Conservation (phyloP, 2,888 invertebrate genomes). For the Chrysotoxum bicinctum region DNA sequence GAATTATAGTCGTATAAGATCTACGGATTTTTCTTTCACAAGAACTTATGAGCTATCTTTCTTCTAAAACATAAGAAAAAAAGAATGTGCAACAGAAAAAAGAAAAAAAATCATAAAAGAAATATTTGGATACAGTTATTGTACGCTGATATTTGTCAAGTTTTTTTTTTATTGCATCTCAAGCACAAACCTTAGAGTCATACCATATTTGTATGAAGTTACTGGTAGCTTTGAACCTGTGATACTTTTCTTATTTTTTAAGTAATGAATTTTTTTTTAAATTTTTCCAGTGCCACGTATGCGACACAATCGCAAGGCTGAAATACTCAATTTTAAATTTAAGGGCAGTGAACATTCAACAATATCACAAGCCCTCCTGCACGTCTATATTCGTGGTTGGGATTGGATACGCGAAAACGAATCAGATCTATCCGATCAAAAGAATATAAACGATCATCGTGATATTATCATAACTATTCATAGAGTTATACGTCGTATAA, state of each 20-base stretch:
- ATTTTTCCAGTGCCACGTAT: conserved; percentile 76
- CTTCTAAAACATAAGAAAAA: too few relatives aligned
- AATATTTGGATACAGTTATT: too few relatives aligned
- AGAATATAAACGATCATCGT: conserved; percentile 59
- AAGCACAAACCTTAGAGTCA: too few relatives aligned
- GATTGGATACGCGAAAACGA: conserved; percentile 78
- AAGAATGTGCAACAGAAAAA: too few relatives aligned
- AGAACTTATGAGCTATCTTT: too few relatives aligned
- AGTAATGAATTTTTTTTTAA: background rate
- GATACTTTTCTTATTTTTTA: background rate
- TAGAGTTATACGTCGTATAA: conserved; percentile 75
- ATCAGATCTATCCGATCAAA: conserved; percentile 73
- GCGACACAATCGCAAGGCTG: conserved; percentile 78
- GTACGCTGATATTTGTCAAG: too few relatives aligned
- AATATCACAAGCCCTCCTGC: conserved; percentile 78
- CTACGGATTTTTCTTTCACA: too few relatives aligned
- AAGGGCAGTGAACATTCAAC: conserved; percentile 76
- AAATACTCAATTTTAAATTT: conserved; percentile 79
- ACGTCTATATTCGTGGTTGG: conserved; percentile 79
- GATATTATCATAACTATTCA: conserved; percentile 78
- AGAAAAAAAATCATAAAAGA: too few relatives aligned
- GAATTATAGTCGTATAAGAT: too few relatives aligned
- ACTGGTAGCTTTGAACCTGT: too few relatives aligned
- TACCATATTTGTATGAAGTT: too few relatives aligned
- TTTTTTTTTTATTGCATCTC: too few relatives aligned